Percentiles rank a stretch among this genome's conserved stretches.
Conservation (phyloP, 1,140 invertebrate species). For the Drosophila nikananu region DNA sequence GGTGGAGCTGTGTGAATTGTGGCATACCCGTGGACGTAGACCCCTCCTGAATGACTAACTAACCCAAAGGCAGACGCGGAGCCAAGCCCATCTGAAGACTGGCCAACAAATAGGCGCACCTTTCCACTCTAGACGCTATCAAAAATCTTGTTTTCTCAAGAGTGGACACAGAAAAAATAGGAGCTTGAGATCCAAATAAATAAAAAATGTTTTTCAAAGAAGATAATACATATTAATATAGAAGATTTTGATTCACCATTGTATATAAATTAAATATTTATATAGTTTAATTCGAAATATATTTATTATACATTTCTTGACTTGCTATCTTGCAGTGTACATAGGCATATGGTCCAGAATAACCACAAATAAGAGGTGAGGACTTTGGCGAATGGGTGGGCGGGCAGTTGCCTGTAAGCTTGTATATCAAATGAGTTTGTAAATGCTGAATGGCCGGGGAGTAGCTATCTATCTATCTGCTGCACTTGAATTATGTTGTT, state of each 20-base stretch:
- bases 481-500: constrained; percentile 48
- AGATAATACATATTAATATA: not conserved
- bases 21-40: constrained; percentile 12
- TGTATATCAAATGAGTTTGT: constrained; percentile 45
- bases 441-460: constrained; percentile 18
- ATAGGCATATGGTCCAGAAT: constrained; percentile 25
- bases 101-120: constrained; percentile 45
- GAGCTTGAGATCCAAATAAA: not conserved
- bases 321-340: not conserved
- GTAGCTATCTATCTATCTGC: constrained; percentile 20
- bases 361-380: constrained; percentile 2
- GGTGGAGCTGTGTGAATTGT: constrained; percentile 44
- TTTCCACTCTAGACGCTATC: constrained; percentile 27
- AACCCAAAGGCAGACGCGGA: constrained; percentile 36
- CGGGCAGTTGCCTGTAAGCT: constrained; percentile 16
- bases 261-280: not conserved
- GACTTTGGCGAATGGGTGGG: constrained; percentile 45
- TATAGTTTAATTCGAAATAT: not conserved
- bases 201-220: no score
- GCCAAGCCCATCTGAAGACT: constrained; percentile 50
- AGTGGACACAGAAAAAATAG: constrained; percentile 2
- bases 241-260: rapidly evolving
- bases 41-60: constrained; percentile 44
- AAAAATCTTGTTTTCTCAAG: constrained; percentile 46
- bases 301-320: not conserved